phyloP scores from a whole-genome alignment of 2,888 invertebrate species.

The Zootermopsis nevadensis region DNA sequence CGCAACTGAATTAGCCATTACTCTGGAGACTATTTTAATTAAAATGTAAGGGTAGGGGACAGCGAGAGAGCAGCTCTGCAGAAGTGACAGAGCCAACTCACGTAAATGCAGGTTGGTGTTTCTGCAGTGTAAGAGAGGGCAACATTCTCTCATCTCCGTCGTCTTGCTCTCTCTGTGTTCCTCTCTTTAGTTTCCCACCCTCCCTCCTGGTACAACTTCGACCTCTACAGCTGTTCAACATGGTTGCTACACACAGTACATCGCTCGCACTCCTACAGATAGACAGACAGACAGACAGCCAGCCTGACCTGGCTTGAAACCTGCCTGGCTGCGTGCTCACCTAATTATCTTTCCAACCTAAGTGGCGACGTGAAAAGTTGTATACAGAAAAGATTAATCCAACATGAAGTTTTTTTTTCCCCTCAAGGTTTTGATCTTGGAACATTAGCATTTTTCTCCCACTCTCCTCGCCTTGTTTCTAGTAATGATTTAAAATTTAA shows the following conservation, averaged over 20 bases:
- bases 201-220: slow-evolving; percentile 41
- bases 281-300: too few relatives aligned
- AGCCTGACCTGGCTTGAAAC: slow-evolving; percentile 26
- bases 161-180: not conserved
- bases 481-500: slow-evolving; percentile 37
- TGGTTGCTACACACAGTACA: slow-evolving; percentile 50
- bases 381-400: not conserved
- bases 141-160: not conserved
- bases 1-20: too few relatives aligned
- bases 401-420: not conserved
- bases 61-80: too few relatives aligned
- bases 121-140: slow-evolving; percentile 40
- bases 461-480: slow-evolving; percentile 2
- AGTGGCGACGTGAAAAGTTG: slow-evolving; percentile 36
- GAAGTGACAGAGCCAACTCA: not conserved
- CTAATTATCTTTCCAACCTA: slow-evolving; percentile 52
- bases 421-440: slow-evolving; percentile 32
- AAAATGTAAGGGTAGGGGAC: too few relatives aligned
- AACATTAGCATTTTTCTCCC: slow-evolving; percentile 28
- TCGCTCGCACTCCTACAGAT: slow-evolving; percentile 39
- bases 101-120: slow-evolving; percentile 38
- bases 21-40: too few relatives aligned
- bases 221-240: slow-evolving; percentile 53
- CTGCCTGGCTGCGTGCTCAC: slow-evolving; percentile 49
- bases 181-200: slow-evolving; percentile 27